Conservation (phyloP, 2,888 invertebrate species). For the Opisthograptis luteolata region DNA sequence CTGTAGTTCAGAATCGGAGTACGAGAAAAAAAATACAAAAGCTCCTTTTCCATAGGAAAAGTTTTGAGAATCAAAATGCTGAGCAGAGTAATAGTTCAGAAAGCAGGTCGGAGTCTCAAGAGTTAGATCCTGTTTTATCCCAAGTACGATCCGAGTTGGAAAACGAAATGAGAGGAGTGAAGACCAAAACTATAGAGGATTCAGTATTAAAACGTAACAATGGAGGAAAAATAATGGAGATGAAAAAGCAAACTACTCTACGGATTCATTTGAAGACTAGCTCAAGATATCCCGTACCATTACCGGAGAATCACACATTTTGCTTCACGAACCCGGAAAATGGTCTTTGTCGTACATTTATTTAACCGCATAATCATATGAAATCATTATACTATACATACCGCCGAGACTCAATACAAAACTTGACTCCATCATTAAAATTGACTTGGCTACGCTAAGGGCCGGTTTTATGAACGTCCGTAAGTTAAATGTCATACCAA, state of each 20-base stretch:
- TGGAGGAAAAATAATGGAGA: neutral
- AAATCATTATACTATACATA: neutral
- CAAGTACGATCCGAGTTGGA: slow-evolving; percentile 45
- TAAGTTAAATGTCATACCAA: no score
- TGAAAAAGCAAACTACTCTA: slow-evolving; percentile 36
- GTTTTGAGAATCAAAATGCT: neutral
- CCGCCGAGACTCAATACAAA: neutral
- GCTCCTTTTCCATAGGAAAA: neutral
- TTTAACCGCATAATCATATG: no score
- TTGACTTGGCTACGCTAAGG: no score
- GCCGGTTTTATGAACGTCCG: no score
- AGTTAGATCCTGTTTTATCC: slow-evolving; percentile 19
- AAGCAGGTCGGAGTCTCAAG: neutral
- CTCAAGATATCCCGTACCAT: slow-evolving; percentile 52
- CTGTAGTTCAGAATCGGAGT: no score
- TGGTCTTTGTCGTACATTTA: slow-evolving; percentile 51
- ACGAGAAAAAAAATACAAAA: slow-evolving; percentile 4
- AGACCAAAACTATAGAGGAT: neutral
- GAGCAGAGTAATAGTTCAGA: neutral
- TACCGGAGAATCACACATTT: slow-evolving; percentile 61
- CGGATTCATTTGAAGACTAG: slow-evolving; percentile 54
- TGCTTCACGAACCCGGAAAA: slow-evolving; percentile 58
- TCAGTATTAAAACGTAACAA: neutral
- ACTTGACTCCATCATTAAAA: no score
- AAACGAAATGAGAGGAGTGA: slow-evolving; percentile 37